Conservation (phyloP, 2,888 invertebrate genomes). For the Myopa tessellatipennis region DNA sequence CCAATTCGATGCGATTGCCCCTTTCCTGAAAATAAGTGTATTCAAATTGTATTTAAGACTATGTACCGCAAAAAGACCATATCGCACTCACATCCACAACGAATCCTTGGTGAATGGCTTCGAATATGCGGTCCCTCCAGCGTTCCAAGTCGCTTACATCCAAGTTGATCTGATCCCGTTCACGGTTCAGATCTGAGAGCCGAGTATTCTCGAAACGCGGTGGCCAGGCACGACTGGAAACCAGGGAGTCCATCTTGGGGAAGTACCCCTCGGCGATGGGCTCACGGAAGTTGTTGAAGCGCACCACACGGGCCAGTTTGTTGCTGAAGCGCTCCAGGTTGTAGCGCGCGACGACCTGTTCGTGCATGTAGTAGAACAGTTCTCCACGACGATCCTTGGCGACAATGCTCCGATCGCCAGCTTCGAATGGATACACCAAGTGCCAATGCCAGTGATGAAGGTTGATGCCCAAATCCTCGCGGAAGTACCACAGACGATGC, state of each 20-base stretch:
- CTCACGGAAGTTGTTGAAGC: slow-evolving; percentile 75
- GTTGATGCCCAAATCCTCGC: slow-evolving; percentile 71
- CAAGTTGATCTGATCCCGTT: slow-evolving; percentile 75
- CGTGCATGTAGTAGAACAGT: slow-evolving; percentile 84
- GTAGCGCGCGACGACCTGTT: slow-evolving; percentile 74
- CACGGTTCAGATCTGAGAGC: slow-evolving; percentile 75
- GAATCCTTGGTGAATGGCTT: slow-evolving; percentile 76
- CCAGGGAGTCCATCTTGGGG: slow-evolving; percentile 83
- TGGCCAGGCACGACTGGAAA: slow-evolving; percentile 82
- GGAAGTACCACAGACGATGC: slow-evolving; percentile 74
- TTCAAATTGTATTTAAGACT: background rate
- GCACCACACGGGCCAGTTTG: slow-evolving; percentile 73
- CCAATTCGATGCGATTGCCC: slow-evolving; percentile 72
- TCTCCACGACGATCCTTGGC: slow-evolving; percentile 80
- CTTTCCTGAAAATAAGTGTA: slow-evolving; percentile 68
- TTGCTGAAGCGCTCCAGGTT: slow-evolving; percentile 83
- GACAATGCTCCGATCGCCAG: slow-evolving; percentile 70
- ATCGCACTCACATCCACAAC: slow-evolving; percentile 70
- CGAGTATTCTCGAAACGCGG: slow-evolving; percentile 73
- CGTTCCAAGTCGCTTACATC: slow-evolving; percentile 78
- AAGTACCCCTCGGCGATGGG: slow-evolving; percentile 85
- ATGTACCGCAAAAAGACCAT: background rate
- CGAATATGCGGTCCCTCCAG: slow-evolving; percentile 80
- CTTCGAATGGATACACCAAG: slow-evolving; percentile 80
- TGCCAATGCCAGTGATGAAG: slow-evolving; percentile 73